Base-by-base conservation (phyloP, 2,113 vertebrate genomes). In the Nothoprocta pentlandii region DNA sequence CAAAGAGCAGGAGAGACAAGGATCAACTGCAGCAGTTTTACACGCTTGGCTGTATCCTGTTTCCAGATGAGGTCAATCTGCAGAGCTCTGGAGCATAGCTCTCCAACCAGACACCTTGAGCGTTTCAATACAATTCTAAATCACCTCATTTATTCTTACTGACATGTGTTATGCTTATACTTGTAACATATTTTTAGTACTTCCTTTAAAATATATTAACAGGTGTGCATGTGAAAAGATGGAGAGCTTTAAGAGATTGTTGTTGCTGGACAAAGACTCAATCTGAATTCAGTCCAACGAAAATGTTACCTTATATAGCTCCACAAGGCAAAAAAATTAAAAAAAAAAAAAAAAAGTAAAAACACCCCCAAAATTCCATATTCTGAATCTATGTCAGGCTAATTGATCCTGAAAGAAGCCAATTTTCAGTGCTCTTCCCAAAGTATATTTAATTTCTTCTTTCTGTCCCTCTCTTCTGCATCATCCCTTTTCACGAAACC, bases 181-280 rank as follows among this genome's bases (percentile, higher is more conserved):
- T 92, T 93, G 63, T 73, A 94, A 85, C 41, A 41, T 73, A 93
- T 85, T 91, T 94, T 93, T 82, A 95, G 68, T 85, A 70, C 87
- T 93, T 96, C 80, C 70, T 94, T 91, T 87, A 80, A 92, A 96
- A 92, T 87, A 74, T 68, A 89, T 93, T 94, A 94, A 85, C 92
- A 96, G 91, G 86, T 92, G 91, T 85, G 86, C 77, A 39, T 66
- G 26, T 80, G 92, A 92, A 76, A 94, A 90, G 90, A n/a, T 1
- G 6, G 87, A 85, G 78, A 89, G 3, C 53, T 79, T 89, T 62
- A 73, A 47, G 70, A 89, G 75, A 73, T 58, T 89, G 87, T 79
- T 94, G 69, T 80, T 95, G 61, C 89, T 96, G 94, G 87, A 93
- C 54, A 73, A 93, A 91, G 87, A 30, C 26, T 58, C 39, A 1